Evolutionary conservation across 2,113 vertebrate genomes (phyloP).

Genomic region (Strigops habroptila): DNA sequence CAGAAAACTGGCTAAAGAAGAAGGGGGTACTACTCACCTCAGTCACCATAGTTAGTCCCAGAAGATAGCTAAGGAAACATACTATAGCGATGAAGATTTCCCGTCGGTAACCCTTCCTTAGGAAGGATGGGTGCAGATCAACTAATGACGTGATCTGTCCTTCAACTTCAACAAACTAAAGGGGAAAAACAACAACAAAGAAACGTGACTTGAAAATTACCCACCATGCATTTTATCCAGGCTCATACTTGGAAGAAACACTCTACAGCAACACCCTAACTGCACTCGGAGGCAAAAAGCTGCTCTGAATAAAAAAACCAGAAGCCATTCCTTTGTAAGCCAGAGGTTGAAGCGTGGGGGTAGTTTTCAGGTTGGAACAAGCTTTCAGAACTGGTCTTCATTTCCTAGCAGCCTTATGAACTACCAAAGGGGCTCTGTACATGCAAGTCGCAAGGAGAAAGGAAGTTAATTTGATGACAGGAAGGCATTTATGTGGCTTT

Average conservation of each 20-base stretch:
- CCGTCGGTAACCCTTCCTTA: constrained; percentile 97
- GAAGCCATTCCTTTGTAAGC: neutral
- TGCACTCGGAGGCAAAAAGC: neutral
- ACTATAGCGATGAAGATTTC: constrained; percentile 97
- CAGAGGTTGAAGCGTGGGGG: accelerated
- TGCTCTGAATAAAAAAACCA: neutral
- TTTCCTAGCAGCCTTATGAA: neutral
- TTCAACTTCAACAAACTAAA: constrained; percentile 98
- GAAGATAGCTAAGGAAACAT: constrained; percentile 94
- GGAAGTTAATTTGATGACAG: neutral
- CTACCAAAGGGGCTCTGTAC: neutral
- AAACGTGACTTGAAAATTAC: neutral
- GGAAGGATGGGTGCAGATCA: constrained; percentile 96
- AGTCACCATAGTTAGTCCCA: constrained; percentile 98
- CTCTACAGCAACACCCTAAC: neutral
- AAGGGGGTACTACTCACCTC: constrained; percentile 77
- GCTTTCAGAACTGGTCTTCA: neutral
- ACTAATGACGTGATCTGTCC: constrained; percentile 99
- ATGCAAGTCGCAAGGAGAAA: neutral
- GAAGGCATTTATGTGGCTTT: neutral
- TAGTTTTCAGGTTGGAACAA: neutral
- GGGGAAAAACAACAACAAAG: neutral
- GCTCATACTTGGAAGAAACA: neutral
- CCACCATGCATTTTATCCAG: neutral
- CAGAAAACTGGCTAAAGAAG: neutral